Evolutionary conservation across 2,888 invertebrate species (phyloP).

Genomic region (Calliphora vomitoria): DNA sequence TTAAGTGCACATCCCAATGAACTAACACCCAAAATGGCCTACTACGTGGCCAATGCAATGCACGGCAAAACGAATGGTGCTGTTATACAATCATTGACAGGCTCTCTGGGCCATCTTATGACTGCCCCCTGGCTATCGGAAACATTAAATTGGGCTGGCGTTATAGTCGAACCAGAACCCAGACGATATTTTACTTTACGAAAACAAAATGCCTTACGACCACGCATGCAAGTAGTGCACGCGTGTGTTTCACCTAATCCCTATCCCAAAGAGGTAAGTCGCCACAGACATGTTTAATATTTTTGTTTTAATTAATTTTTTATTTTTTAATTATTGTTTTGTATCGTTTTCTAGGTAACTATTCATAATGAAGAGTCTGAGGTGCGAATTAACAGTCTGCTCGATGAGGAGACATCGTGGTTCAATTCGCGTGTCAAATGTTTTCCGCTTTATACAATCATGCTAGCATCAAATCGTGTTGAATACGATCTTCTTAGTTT

Average conservation of each 20-base stretch:
- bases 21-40: constrained; percentile 81
- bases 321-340: constrained; percentile 48
- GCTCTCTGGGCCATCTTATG: constrained; percentile 87
- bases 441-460: constrained; percentile 92
- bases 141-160: constrained; percentile 90
- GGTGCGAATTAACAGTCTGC: constrained; percentile 85
- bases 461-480: constrained; percentile 90
- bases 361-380: constrained; percentile 85
- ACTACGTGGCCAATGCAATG: constrained; percentile 82
- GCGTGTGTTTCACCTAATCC: constrained; percentile 92
- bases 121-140: constrained; percentile 90
- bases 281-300: not conserved
- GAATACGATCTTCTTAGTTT: constrained; percentile 90
- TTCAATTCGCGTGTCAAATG: constrained; percentile 92
- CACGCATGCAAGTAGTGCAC: constrained; percentile 88
- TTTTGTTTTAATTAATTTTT: constrained; percentile 37
- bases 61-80: constrained; percentile 87
- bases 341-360: constrained; percentile 82
- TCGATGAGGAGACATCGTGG: constrained; percentile 86
- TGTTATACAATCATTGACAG: constrained; percentile 88
- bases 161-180: constrained; percentile 91
- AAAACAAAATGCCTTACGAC: constrained; percentile 86
- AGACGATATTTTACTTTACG: constrained; percentile 90
- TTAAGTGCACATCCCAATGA: constrained; percentile 80
- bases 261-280: constrained; percentile 90